Evolutionary conservation across 2,888 invertebrate genomes (phyloP), one percentile per base, ranked within the genome.

Genomic region (Nymphalis urticae): DNA sequence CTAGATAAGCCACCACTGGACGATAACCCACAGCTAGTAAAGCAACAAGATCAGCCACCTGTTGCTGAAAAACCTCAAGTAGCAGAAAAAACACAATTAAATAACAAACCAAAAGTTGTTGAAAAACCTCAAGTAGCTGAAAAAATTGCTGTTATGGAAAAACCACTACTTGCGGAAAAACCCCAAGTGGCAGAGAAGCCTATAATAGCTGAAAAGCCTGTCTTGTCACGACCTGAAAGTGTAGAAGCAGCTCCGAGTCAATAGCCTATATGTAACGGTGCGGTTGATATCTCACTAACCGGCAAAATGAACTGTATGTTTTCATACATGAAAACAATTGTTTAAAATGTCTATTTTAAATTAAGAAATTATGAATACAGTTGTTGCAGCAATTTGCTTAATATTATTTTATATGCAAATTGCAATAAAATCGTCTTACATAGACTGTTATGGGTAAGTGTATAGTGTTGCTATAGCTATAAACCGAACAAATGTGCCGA

Each of bases 321-420:
- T 86, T 87, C 88, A 73, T 89, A 88, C 76, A 80, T 88, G 84
- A 90, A 89, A 86, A 87, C 86, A 72, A 84, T 89, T 81, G 84
- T 88, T 82, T 89, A 79, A 73, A 76, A 58, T 58, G 10, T 58
- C 56, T 59, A 72, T 72, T 72, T 73, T 71, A 72, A 73, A 56
- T 73, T 58, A 58, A 60, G 24, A 61, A 64, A 54, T 13, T 21
- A 63, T 48, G 19, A 60, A 53, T 56, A 64, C 54, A 56, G 54
- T 56, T 63, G 60, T 63, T 70, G 51, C 64, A 66, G 61, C 50
- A 48, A 64, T 72, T 72, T 68, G 72, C 72, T 71, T 71, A 58
- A 21, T 59, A 48, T 72, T 66, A 50, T 48, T 70, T 72, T 61
- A 16, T 66, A 62, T 60, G 71, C 66, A 70, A 66, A 64, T 66